Evolutionary conservation across 1,140 invertebrate genomes (phyloP), one percentile per base, ranked within the genome.

Genomic region (Pomacea maculata): DNA sequence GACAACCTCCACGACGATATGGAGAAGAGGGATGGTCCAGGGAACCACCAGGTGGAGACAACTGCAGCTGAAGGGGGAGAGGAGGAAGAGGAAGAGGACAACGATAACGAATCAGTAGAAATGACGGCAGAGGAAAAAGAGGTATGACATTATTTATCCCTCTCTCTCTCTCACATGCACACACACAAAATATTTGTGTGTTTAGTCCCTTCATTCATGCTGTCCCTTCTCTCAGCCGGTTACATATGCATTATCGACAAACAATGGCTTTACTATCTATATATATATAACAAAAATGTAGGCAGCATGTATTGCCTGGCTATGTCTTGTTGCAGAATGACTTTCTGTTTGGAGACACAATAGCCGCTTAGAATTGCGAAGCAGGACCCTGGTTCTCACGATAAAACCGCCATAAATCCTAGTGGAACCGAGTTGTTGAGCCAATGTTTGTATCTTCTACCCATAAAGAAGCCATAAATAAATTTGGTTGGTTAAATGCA

Each of bases 101-200:
- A 77, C 63, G 82, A 82, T 19, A 76, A 83, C 34, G 78, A 78
- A 45, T 70, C 80, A 68, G 74, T 73, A 57, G 81, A 83, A 75
- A 83, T 84, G 82, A 84, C 82, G n/a, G 19, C 68, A 12, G 81
- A 83, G 21, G 80, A 81, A 57, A 57, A 68, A 45, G 77, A 81
- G 17, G 80, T 85, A 64, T 34, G 34, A 11, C 52, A 52, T 25
- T 19, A 45, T 6, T 45, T 45, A 0, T 1, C 6, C 34, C 34
- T 45, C 34, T 4, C 34, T 4, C 34, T 4, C 34, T 4, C 34
- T 4, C 34, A 45, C 29, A 21, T 10, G 3, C 29, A 63, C 61
- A 6, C 19, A 64, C 54, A 7, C n/a, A n/a, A 25, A 3, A 6
- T 6, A 45, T 1, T 4, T 45, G 34, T 45, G 6, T 45, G 34